Conservation (phyloP, 30 jellyfish, hydroid and myxozoan species). For the Hydra vulgaris region DNA sequence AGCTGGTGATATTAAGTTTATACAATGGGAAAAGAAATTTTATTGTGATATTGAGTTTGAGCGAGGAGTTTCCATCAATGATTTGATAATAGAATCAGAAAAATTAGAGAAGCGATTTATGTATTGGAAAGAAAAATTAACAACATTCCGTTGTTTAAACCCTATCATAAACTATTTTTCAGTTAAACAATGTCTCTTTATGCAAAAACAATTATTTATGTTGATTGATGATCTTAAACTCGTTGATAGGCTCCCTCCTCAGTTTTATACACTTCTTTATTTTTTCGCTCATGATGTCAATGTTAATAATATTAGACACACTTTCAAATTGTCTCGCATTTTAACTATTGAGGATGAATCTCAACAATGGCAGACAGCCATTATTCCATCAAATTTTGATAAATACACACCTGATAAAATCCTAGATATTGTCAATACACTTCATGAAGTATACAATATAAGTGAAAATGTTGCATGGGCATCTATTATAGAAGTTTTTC, state of each 20-base stretch:
- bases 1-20: slow-evolving; percentile 34
- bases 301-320: slow-evolving; percentile 1
- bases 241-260: slow-evolving; percentile 33
- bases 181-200: neutral
- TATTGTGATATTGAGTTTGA: slow-evolving; percentile 20
- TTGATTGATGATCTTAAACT: neutral
- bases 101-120: slow-evolving; percentile 18
- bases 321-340: slow-evolving; percentile 6
- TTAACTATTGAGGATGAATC: too few species aligned
- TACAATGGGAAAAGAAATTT: slow-evolving; percentile 21
- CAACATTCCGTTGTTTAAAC: slow-evolving; percentile 20
- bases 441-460: slow-evolving; percentile 7
- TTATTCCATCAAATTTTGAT: slow-evolving; percentile 21
- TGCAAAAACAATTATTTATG: slow-evolving; percentile 10
- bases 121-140: slow-evolving; percentile 26
- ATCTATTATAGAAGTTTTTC: slow-evolving; percentile 32
- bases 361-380: neutral
- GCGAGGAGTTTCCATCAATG: neutral
- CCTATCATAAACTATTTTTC: slow-evolving; percentile 7
- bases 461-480: slow-evolving; percentile 49
- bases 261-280: slow-evolving; percentile 40
- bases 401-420: slow-evolving; percentile 9
- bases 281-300: slow-evolving; percentile 28
- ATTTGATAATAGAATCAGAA: slow-evolving; percentile 14
- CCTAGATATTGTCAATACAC: slow-evolving; percentile 2